A percentile compares a stretch with the other conserved stretches of the same genome.
Evolutionary conservation across 2,888 invertebrate genomes (phyloP).

Genomic region (Lepeophtheirus nordmannii): DNA sequence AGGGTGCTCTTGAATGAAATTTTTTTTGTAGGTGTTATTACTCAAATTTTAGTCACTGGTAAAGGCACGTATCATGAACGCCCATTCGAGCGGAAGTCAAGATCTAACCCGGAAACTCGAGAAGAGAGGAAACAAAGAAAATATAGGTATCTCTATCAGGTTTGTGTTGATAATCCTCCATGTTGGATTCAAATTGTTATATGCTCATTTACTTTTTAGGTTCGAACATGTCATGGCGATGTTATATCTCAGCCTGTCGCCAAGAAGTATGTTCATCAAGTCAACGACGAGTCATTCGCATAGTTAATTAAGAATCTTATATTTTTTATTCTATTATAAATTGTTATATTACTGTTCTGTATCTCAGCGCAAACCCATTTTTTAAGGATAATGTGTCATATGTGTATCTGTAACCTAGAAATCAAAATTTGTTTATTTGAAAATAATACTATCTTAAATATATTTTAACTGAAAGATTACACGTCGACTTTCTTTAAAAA

Average conservation of each 20-base stretch:
- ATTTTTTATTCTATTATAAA: background rate
- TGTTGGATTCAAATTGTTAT: no score
- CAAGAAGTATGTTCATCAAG: constrained; percentile 20
- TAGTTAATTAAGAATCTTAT: background rate
- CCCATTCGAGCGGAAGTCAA: constrained; percentile 32
- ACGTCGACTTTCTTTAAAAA: no score
- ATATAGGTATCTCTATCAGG: constrained; percentile 76
- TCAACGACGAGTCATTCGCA: constrained; percentile 13
- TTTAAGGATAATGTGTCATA: no score
- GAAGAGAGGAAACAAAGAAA: constrained; percentile 74
- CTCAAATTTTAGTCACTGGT: constrained; percentile 10
- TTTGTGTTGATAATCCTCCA: background rate
- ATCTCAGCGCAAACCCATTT: no score
- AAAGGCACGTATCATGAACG: constrained; percentile 21
- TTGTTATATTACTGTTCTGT: no score
- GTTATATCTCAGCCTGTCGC: constrained; percentile 55
- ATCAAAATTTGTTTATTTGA: no score
- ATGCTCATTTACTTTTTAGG: no score
- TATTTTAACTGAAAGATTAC: no score
- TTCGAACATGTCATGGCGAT: constrained; percentile 72
- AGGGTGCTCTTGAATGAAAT: constrained; percentile 26
- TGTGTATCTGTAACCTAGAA: no score
- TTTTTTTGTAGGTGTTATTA: constrained; percentile 12
- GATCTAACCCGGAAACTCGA: constrained; percentile 53
- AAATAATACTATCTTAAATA: no score